Percentiles rank a stretch among this genome's conserved stretches.
Evolutionary conservation across 2,888 invertebrate species (phyloP).

Genomic region (Aproaerema taeniolella): DNA sequence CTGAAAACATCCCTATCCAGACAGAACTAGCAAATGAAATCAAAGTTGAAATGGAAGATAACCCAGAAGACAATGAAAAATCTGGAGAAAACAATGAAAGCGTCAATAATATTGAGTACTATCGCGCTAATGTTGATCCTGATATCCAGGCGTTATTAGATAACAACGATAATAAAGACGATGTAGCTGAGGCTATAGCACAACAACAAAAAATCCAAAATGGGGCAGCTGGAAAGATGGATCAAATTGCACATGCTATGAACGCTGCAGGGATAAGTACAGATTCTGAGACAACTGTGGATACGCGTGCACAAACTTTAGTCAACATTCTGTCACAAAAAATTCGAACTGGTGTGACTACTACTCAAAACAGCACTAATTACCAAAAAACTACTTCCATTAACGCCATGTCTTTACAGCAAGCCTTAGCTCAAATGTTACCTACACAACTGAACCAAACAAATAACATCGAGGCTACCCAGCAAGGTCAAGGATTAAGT

Average conservation of each 20-base stretch:
- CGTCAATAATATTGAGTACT: slow-evolving; percentile 29
- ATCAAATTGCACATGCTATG: slow-evolving; percentile 69
- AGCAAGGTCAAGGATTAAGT: slow-evolving; percentile 35
- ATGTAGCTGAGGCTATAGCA: slow-evolving; percentile 19
- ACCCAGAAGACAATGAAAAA: slow-evolving; percentile 39
- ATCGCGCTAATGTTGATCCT: slow-evolving; percentile 21
- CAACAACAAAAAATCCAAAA: slow-evolving; percentile 34
- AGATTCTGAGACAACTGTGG: slow-evolving; percentile 31
- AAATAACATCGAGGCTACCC: slow-evolving; percentile 40
- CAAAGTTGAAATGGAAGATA: slow-evolving; percentile 48
- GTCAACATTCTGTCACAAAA: slow-evolving; percentile 75
- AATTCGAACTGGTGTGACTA: slow-evolving; percentile 45
- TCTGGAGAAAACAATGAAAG: slow-evolving; percentile 31
- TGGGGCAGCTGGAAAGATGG: slow-evolving; percentile 44
- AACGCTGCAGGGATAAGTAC: slow-evolving; percentile 62
- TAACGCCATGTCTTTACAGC: slow-evolving; percentile 62
- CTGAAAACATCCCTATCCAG: slow-evolving; percentile 41
- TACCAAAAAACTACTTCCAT: slow-evolving; percentile 55
- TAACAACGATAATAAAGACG: slow-evolving; percentile 14
- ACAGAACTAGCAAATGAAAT: slow-evolving; percentile 42
- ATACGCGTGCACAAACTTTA: slow-evolving; percentile 50
- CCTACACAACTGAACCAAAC: slow-evolving; percentile 62
- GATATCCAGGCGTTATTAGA: slow-evolving; percentile 22
- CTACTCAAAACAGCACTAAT: slow-evolving; percentile 38
- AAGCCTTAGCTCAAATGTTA: slow-evolving; percentile 67